phyloP scores from a whole-genome alignment of 92 coral and sea anemone species.

The Desmophyllum pertusum region DNA sequence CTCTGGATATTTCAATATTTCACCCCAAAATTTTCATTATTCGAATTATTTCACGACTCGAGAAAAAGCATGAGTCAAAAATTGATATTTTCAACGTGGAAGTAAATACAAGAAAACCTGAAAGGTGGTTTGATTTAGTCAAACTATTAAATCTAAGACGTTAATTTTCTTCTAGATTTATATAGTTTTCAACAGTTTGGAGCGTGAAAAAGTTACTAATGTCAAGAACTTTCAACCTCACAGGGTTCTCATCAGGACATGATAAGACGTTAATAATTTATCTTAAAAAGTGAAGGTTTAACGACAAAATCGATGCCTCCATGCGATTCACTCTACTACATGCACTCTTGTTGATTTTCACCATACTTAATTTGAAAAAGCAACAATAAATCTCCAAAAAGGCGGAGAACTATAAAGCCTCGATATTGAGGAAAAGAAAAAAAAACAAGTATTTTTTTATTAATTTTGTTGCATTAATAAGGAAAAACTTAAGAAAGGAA shows the following conservation, averaged over 20 bases:
- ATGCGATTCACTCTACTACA: not conserved
- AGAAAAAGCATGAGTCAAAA: not conserved
- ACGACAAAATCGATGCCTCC: not conserved
- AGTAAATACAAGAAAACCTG: not conserved
- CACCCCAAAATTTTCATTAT: not conserved
- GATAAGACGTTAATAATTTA: slow-evolving; percentile 1
- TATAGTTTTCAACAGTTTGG: too few relatives aligned
- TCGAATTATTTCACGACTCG: not conserved
- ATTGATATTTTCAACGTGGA: not conserved
- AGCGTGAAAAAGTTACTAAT: too few relatives aligned
- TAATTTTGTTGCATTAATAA: not conserved
- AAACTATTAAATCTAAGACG: too few relatives aligned
- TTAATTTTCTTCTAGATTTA: too few relatives aligned
- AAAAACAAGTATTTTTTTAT: not conserved
- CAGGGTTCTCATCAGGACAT: too few relatives aligned
- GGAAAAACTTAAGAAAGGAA: not conserved
- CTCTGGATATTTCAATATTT: not conserved
- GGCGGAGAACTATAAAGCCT: not conserved
- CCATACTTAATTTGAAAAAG: not conserved
- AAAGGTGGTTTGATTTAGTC: not conserved
- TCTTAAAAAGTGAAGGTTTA: not conserved
- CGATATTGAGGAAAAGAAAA: not conserved
- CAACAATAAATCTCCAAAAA: not conserved
- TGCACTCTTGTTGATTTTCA: not conserved
- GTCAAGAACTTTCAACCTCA: too few relatives aligned